phyloP scores from a whole-genome alignment of 2,797 vertebrate genomes.

The Chloroceryle amazona region DNA sequence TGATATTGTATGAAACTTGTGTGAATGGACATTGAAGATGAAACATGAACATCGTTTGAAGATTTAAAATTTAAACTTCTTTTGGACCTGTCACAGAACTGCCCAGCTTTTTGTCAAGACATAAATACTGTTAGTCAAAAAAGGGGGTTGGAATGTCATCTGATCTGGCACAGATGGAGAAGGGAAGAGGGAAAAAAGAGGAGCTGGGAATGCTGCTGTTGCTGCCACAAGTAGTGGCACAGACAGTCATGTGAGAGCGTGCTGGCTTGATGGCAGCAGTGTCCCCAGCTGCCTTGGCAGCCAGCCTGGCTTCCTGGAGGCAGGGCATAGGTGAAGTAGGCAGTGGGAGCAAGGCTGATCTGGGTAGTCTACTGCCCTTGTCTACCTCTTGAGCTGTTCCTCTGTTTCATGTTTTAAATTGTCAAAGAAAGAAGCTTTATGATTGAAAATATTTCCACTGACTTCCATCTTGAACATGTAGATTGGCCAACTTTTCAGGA shows the following conservation, averaged over 20 bases:
- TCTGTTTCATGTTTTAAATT: neutral
- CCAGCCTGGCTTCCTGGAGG: neutral
- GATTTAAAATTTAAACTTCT: neutral
- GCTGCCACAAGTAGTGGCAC: neutral
- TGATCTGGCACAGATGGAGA: neutral
- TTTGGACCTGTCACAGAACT: neutral
- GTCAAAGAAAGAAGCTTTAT: neutral
- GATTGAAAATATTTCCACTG: neutral
- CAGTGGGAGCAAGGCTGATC: neutral
- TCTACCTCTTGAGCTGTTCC: neutral
- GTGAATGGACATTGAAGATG: neutral
- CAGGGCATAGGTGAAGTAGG: neutral
- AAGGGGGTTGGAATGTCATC: neutral
- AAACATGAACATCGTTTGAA: neutral
- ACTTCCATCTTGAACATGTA: neutral
- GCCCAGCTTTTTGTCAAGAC: neutral
- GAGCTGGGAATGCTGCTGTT: neutral
- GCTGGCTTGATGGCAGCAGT: neutral
- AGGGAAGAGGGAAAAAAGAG: neutral
- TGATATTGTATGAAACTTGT: neutral
- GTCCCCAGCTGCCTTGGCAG: neutral
- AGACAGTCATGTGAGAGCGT: fast-evolving
- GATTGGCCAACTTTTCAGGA: neutral
- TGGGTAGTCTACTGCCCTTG: neutral
- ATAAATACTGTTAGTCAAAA: neutral